Evolutionary conservation across 2,797 vertebrate genomes (phyloP).

Genomic region (Mycteria americana): DNA sequence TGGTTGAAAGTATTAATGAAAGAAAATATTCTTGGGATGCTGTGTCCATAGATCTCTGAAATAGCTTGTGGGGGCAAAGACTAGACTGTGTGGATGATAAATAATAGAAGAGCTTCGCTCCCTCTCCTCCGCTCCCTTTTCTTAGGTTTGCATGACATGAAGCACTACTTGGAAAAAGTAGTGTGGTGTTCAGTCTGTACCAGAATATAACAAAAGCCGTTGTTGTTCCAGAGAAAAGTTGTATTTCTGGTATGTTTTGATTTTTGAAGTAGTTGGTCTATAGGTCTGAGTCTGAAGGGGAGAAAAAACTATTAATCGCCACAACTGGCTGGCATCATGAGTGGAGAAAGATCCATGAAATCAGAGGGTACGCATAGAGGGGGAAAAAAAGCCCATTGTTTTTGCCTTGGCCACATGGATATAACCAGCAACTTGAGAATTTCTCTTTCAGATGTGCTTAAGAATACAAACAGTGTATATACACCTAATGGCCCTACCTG

Average conservation of each 20-base stretch:
- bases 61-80: neutral
- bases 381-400: neutral
- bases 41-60: neutral
- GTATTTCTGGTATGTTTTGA: neutral
- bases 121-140: neutral
- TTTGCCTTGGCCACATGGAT: neutral
- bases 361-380: fast-evolving
- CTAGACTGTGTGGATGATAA: neutral
- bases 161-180: neutral
- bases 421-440: neutral
- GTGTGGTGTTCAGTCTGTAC: neutral
- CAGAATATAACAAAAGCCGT: neutral
- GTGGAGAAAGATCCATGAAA: neutral
- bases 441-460: neutral
- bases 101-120: conserved; percentile 31
- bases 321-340: neutral
- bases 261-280: neutral
- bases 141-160: conserved; percentile 7
- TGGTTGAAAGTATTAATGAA: conserved; percentile 34
- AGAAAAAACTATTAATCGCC: neutral
- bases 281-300: neutral
- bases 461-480: fast-evolving
- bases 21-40: neutral
- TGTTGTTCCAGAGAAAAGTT: neutral
- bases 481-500: neutral